Evolutionary conservation across 2,113 vertebrate genomes (phyloP).

Genomic region (Indicator maculatus): DNA sequence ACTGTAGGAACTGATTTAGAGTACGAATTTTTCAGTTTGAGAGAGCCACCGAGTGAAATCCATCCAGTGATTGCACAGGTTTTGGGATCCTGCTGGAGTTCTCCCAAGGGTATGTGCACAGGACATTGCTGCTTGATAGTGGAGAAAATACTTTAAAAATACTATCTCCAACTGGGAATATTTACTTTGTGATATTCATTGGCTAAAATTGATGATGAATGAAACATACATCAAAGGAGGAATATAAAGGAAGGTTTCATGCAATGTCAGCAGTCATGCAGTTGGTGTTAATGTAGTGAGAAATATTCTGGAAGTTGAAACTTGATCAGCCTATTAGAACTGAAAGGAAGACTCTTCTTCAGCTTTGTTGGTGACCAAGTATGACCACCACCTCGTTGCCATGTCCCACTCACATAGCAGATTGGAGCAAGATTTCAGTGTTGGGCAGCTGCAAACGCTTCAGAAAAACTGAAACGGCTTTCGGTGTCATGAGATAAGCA

Average conservation of each 20-base stretch:
- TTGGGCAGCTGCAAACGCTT: background rate
- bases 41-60: accelerated
- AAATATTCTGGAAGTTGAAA: background rate
- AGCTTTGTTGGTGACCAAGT: background rate
- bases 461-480: background rate
- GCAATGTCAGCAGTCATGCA: background rate
- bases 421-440: background rate
- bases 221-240: background rate
- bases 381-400: background rate
- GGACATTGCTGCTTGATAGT: background rate
- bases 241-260: background rate
- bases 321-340: background rate
- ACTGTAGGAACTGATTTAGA: background rate
- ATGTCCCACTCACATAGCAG: background rate
- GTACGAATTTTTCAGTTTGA: background rate
- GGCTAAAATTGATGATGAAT: background rate
- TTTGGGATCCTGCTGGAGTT: background rate
- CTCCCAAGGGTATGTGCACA: background rate
- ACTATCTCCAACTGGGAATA: background rate
- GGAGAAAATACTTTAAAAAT: background rate
- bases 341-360: background rate
- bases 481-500: background rate
- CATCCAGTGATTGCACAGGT: background rate
- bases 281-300: background rate
- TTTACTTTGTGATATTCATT: background rate